A percentile compares a stretch with the other conserved stretches of the same genome.
Evolutionary conservation across 2,888 invertebrate species (phyloP).

Genomic region (Danaus chrysippus): DNA sequence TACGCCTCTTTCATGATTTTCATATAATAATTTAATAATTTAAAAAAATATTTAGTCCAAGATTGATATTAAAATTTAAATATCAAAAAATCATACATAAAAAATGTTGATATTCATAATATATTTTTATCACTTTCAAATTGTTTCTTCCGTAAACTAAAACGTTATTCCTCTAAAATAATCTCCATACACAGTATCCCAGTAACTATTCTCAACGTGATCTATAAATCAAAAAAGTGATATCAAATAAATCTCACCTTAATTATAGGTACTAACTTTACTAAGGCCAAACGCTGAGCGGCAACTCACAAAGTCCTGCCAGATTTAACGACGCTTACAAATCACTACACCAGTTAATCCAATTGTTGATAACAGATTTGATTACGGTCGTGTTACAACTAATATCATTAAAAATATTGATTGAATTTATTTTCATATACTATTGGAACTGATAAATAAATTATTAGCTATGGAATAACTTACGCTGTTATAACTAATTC

Average conservation of each 20-base stretch:
- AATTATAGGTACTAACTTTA: constrained; percentile 6
- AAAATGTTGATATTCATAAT: too few relatives aligned
- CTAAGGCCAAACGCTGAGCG: constrained; percentile 33
- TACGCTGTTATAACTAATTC: too few relatives aligned
- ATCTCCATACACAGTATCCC: too few relatives aligned
- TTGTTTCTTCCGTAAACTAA: too few relatives aligned
- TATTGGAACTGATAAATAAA: background rate
- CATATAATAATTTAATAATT: too few relatives aligned
- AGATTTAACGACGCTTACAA: constrained; percentile 65
- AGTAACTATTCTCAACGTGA: background rate
- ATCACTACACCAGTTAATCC: constrained; percentile 60
- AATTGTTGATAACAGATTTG: constrained; percentile 39
- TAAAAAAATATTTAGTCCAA: too few relatives aligned
- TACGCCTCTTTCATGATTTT: background rate
- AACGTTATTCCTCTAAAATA: too few relatives aligned
- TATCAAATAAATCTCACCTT: constrained; percentile 3
- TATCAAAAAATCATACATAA: too few relatives aligned
- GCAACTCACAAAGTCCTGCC: constrained; percentile 47
- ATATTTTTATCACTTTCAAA: too few relatives aligned
- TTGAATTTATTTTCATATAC: background rate
- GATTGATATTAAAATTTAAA: too few relatives aligned
- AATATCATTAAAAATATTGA: constrained; percentile 1
- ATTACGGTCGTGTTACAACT: background rate
- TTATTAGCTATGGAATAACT: too few relatives aligned
- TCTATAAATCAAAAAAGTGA: background rate